Evolutionary conservation across 2,888 invertebrate species (phyloP).

Genomic region (Lypha dubia): DNA sequence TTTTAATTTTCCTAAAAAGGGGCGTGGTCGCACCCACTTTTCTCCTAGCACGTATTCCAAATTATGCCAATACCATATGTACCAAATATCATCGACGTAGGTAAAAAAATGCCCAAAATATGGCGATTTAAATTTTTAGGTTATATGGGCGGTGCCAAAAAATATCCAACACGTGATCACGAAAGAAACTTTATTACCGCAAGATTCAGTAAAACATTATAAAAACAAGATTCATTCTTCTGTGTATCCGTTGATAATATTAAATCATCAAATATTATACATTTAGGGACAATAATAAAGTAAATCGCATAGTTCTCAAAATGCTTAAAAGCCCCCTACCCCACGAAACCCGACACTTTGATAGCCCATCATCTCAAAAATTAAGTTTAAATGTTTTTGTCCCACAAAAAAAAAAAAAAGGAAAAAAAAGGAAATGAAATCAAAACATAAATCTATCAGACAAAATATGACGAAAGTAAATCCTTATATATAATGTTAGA

Average conservation of each 20-base stretch:
- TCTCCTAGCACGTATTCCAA: too few relatives aligned
- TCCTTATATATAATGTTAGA: neutral
- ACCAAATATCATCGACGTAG: too few relatives aligned
- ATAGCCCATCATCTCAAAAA: neutral
- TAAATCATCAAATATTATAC: neutral
- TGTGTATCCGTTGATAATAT: neutral
- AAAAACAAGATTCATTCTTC: neutral
- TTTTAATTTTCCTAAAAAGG: too few relatives aligned
- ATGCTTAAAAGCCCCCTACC: neutral
- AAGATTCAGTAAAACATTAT: neutral
- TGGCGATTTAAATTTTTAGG: neutral
- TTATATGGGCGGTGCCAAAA: too few relatives aligned
- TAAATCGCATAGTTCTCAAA: neutral
- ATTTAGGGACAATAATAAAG: neutral
- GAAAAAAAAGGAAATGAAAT: neutral
- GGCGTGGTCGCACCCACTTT: too few relatives aligned
- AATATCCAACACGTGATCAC: too few relatives aligned
- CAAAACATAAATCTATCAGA: neutral
- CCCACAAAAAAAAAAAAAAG: neutral
- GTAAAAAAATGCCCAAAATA: too few relatives aligned
- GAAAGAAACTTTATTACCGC: neutral
- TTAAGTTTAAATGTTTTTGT: neutral
- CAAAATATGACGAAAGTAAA: slow-evolving; percentile 3
- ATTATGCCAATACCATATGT: too few relatives aligned
- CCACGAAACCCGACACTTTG: neutral